Base-by-base conservation (phyloP, 2,888 invertebrate species). In the Aleiodes leptofemur region DNA sequence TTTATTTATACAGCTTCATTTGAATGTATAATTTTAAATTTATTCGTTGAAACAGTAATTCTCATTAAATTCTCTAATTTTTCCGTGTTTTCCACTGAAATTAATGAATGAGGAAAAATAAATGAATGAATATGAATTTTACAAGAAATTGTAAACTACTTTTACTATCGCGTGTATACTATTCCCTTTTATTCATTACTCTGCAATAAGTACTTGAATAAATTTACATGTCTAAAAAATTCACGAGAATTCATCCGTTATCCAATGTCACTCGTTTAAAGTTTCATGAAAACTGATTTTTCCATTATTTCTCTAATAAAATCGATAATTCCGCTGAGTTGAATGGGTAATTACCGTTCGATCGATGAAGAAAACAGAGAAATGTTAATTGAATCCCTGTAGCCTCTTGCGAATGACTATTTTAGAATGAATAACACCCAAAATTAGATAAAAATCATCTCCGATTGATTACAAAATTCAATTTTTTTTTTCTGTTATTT, bases 401-500 rank as follows among this genome's bases (percentile, higher is more conserved):
- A 57, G 57, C 11, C 11, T 57, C 57, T 31, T 29, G 57, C 23
- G 57, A 57, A 57, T 57, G 57, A 57, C 13, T 57, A 11, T 55
- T 55, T 55, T 55, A 6, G 55, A 7, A n/a, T 55, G n/a, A 53
- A 16, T 14, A n/a, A n/a, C 31, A 5, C 2, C 11, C 14, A 11
- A 7, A 55, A 55, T 43, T 16, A 38, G 7, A 43, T 56, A 7
- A 23, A 51, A 43, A 56, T 64, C 29, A 7, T n/a, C 23, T 16
- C 31, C 57, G 72, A 43, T 43, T 23, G 23, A 23, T 23, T 2
- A 23, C 23, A 23, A 23, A 43, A 43, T 43, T 43, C 3, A 43
- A 77, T 3, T 50, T n/a, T 55, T 50, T 50, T 23, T 77, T 76
- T 56, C 73, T 73, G 76, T 23, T 13, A 8, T 16, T 43, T 66